Evolutionary conservation across 2,113 vertebrate species (phyloP).

Genomic region (Xenus cinereus): DNA sequence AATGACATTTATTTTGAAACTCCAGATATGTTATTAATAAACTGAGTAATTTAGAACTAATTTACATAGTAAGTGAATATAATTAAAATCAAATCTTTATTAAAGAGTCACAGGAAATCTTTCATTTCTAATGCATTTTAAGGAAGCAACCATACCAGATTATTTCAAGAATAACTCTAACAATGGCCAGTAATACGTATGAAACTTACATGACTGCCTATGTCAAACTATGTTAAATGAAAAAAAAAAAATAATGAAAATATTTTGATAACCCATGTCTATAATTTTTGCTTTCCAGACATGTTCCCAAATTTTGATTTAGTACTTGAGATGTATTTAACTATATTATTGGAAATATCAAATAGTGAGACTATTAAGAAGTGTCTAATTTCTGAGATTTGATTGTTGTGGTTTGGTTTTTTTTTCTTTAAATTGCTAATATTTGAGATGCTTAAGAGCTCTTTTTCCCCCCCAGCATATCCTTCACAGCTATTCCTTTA

Average conservation of each 20-base stretch:
- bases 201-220: background rate
- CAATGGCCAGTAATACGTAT: background rate
- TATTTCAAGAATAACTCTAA: background rate
- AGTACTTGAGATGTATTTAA: background rate
- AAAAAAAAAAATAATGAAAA: background rate
- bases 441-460: background rate
- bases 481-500: background rate
- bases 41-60: slow-evolving; percentile 15
- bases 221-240: background rate
- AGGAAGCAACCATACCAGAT: background rate
- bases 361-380: background rate
- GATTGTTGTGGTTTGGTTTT: no score
- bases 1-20: slow-evolving; percentile 58
- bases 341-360: background rate
- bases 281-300: background rate
- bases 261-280: background rate
- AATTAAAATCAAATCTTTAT: slow-evolving; percentile 65
- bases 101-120: slow-evolving; percentile 51
- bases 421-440: background rate
- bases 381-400: background rate
- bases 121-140: slow-evolving; percentile 32
- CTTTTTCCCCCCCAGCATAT: background rate
- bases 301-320: background rate
- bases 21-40: slow-evolving; percentile 61
- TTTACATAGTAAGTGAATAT: slow-evolving; percentile 60